Conservation (phyloP, 2,888 invertebrate species). For the Ligdia adustata region DNA sequence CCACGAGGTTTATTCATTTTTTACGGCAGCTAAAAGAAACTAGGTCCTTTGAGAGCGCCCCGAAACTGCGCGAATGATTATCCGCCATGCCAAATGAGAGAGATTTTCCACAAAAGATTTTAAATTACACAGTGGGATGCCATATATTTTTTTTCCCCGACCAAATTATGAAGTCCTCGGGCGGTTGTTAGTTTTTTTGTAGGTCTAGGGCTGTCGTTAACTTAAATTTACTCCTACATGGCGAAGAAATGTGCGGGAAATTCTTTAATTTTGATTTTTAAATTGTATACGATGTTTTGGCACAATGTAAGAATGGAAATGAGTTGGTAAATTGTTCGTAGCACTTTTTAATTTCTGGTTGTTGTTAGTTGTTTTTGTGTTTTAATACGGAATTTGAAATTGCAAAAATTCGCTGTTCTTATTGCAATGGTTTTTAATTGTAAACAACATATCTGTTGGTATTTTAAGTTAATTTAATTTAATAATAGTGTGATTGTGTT, state of each 20-base stretch:
- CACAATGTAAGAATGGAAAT: not conserved
- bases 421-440: no score
- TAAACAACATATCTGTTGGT: no score
- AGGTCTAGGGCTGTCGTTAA: constrained; percentile 10
- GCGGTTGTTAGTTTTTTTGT: constrained; percentile 21
- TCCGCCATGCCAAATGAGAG: constrained; percentile 17
- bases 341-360: no score
- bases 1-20: not conserved
- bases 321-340: not conserved
- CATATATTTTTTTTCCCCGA: constrained; percentile 25
- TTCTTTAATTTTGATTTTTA: not conserved
- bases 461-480: no score
- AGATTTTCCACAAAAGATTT: constrained; percentile 17
- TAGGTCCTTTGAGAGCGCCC: not conserved
- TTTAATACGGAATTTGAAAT: no score
- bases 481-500: no score
- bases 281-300: not conserved
- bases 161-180: constrained; percentile 31
- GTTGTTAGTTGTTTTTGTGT: no score
- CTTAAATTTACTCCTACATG: not conserved
- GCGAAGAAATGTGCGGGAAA: not conserved
- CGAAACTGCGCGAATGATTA: constrained; percentile 14
- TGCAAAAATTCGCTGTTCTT: no score
- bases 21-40: not conserved
- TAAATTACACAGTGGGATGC: constrained; percentile 22